phyloP scores from a whole-genome alignment of 2,888 invertebrate species.

The Bellardia pandia region DNA sequence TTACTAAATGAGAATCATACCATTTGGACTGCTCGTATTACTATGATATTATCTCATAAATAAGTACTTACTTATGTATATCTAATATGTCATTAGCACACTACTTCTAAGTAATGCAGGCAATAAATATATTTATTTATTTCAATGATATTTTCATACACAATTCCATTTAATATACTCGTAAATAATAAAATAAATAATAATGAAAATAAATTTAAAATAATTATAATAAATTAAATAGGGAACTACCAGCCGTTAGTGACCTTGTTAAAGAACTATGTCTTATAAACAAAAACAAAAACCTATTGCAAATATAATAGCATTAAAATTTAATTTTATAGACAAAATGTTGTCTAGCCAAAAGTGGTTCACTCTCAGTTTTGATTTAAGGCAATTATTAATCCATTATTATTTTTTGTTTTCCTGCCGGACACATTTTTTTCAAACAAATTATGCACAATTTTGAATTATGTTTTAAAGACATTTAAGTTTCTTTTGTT shows the following conservation, averaged over 20 bases:
- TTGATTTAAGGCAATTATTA: slow-evolving; percentile 51
- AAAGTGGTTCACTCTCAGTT: not conserved
- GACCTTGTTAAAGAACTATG: slow-evolving; percentile 27
- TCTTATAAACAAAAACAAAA: not conserved
- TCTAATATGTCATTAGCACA: too few species aligned
- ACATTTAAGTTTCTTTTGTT: slow-evolving; percentile 3
- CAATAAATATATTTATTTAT: too few species aligned
- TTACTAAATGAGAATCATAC: too few species aligned
- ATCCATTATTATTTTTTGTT: slow-evolving; percentile 31
- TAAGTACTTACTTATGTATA: too few species aligned
- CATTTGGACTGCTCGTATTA: too few species aligned
- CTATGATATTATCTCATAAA: too few species aligned
- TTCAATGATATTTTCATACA: too few species aligned
- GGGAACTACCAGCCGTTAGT: not conserved
- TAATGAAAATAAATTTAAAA: not conserved
- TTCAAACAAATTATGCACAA: slow-evolving; percentile 13
- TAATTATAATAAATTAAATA: not conserved
- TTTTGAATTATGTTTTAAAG: not conserved
- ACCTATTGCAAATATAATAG: not conserved
- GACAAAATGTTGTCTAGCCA: not conserved
- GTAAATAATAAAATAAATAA: not conserved
- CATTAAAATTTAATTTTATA: slow-evolving; percentile 6
- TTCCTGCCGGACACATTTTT: not conserved
- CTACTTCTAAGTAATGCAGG: too few species aligned
- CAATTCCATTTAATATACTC: not conserved